These are phyloP conservation scores for Hydropotes inermis DNA, from an alignment of 2,113 vertebrate genomes.

Conservation along the genomic window DNA sequence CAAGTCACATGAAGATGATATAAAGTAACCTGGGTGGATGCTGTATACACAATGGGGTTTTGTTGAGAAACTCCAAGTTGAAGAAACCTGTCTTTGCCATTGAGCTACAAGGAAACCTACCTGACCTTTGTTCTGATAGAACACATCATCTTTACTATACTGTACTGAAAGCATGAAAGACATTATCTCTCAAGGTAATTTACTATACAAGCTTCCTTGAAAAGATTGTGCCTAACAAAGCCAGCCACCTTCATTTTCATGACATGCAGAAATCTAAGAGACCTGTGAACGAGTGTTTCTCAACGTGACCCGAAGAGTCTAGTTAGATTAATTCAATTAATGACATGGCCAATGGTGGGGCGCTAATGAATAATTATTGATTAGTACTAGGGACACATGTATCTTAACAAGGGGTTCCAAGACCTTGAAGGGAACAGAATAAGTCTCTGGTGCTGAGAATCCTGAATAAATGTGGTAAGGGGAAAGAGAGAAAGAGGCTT, in stretches of 20 bases:
- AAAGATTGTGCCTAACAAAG: background rate
- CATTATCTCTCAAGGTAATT: background rate
- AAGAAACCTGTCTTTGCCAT: background rate
- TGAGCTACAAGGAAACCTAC: background rate
- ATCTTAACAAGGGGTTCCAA: background rate
- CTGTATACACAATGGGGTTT: background rate
- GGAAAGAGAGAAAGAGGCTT: rapidly evolving
- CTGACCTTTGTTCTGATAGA: background rate
- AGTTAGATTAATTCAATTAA: background rate
- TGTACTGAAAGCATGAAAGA: background rate
- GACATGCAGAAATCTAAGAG: background rate
- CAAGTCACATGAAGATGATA: background rate
- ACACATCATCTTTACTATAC: background rate
- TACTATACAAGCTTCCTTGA: background rate
- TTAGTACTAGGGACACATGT: background rate
- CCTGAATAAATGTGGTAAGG: background rate
- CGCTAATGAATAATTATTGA: background rate
- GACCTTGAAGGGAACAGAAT: background rate
- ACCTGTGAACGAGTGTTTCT: background rate
- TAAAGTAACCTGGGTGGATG: background rate
- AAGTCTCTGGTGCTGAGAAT: background rate
- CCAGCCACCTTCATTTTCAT: background rate
- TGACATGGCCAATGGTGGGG: background rate
- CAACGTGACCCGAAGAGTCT: background rate
- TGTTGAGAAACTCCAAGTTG: background rate